These are phyloP conservation scores for Globodera ellingtonae DNA, from an alignment of 1,140 invertebrate species.

Conservation along the genomic window DNA sequence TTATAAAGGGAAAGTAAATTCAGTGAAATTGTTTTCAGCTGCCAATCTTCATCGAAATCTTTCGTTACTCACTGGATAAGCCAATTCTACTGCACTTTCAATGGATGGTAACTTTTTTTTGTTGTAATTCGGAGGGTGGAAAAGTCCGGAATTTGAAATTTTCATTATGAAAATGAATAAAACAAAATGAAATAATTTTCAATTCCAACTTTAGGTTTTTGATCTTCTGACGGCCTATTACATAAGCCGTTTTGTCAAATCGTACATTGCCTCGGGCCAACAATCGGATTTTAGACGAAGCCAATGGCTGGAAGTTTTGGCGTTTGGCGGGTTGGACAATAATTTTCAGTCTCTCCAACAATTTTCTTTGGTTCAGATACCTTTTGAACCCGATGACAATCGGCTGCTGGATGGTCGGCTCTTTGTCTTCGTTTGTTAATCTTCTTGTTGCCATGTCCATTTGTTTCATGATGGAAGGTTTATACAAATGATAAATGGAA, in stretches of 20 bases:
- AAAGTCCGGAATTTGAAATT: not conserved
- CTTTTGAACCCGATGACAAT: slow-evolving; percentile 89
- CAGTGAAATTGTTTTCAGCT: slow-evolving; percentile 32
- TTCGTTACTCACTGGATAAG: slow-evolving; percentile 25
- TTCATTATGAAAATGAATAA: not conserved
- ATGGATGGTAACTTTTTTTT: slow-evolving; percentile 29
- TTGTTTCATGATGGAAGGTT: slow-evolving; percentile 73
- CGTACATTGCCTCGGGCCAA: not conserved
- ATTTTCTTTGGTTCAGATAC: slow-evolving; percentile 72
- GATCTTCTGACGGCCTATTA: slow-evolving; percentile 5
- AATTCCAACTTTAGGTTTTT: slow-evolving; percentile 1
- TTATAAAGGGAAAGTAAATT: no score
- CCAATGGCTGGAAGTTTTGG: not conserved
- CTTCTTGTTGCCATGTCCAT: slow-evolving; percentile 76
- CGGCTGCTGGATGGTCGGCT: slow-evolving; percentile 84
- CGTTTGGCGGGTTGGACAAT: slow-evolving; percentile 1
- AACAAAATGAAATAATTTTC: not conserved
- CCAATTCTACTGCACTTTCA: slow-evolving; percentile 17
- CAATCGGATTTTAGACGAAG: not conserved
- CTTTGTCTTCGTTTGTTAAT: slow-evolving; percentile 87
- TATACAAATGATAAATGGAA: slow-evolving; percentile 17
- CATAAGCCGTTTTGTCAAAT: not conserved
- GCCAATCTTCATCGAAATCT: slow-evolving; percentile 46
- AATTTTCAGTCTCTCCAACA: not conserved
- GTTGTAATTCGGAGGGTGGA: slow-evolving; percentile 1